Percentiles rank a stretch among this genome's conserved stretches.
These are phyloP conservation scores for Siphlonurus alternatus DNA, from an alignment of 2,888 invertebrate species.

Conservation along the genomic window DNA sequence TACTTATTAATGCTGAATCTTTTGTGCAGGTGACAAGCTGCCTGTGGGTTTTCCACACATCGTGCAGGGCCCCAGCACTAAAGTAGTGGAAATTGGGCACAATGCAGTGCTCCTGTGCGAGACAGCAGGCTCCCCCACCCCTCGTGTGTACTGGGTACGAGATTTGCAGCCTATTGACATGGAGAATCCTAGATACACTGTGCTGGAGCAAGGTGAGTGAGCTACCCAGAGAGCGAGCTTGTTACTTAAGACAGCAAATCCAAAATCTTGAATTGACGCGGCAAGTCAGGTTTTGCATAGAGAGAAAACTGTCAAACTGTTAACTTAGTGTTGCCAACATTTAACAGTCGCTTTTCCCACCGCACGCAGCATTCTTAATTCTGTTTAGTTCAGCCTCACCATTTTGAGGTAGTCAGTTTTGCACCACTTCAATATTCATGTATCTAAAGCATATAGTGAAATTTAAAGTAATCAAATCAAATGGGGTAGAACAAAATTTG, in stretches of 20 bases:
- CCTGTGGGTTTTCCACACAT: conserved; percentile 36
- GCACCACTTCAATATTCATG: too few species aligned
- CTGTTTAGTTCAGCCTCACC: too few species aligned
- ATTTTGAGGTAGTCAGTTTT: too few species aligned
- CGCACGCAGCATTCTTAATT: neutral
- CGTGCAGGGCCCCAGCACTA: conserved; percentile 30
- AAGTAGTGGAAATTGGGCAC: conserved; percentile 36
- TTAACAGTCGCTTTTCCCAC: neutral
- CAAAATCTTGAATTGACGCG: too few species aligned
- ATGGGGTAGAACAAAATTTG: too few species aligned
- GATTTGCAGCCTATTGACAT: conserved; percentile 28
- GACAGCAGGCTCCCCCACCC: conserved; percentile 27
- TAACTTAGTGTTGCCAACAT: too few species aligned
- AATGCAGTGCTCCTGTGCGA: conserved; percentile 32
- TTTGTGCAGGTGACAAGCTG: neutral
- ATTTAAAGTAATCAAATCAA: too few species aligned
- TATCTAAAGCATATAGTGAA: too few species aligned
- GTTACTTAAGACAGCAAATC: too few species aligned
- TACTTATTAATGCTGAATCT: neutral
- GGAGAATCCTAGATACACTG: neutral
- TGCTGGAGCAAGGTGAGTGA: neutral
- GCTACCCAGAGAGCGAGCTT: too few species aligned
- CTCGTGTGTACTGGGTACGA: conserved; percentile 34
- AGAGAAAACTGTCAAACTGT: too few species aligned
- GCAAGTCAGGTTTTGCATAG: too few species aligned